phyloP scores from a whole-genome alignment of 2,113 vertebrate species.

The Hydrochoerus hydrochaeris region DNA sequence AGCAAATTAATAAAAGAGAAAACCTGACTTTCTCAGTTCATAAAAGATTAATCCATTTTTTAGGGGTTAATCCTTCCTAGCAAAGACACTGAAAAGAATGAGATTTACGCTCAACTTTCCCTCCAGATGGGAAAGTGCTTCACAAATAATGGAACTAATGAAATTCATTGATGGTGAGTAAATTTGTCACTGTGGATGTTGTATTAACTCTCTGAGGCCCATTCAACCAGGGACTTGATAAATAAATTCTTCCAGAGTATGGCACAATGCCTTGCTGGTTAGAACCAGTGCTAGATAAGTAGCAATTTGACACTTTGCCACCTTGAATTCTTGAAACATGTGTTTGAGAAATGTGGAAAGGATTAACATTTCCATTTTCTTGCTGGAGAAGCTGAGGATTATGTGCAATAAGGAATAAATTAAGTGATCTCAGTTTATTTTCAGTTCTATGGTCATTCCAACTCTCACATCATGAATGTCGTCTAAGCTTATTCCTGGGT shows the following conservation, averaged over 20 bases:
- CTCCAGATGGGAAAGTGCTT: conserved; percentile 70
- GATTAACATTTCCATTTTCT: not conserved
- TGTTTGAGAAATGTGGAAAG: conserved; percentile 50
- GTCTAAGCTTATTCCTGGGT: not conserved
- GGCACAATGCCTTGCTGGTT: not conserved
- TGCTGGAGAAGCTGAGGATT: conserved; percentile 16
- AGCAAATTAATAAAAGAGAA: conserved; percentile 58
- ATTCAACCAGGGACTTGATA: conserved; percentile 60
- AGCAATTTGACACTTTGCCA: conserved; percentile 42
- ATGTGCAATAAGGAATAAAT: not conserved
- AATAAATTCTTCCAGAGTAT: conserved; percentile 59
- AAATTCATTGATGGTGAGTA: conserved; percentile 70
- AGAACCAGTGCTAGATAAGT: conserved; percentile 38
- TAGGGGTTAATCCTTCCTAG: not conserved
- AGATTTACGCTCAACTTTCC: conserved; percentile 68
- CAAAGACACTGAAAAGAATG: conserved; percentile 51
- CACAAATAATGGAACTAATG: conserved; percentile 70
- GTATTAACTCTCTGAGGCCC: conserved; percentile 71
- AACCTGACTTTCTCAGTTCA: not conserved
- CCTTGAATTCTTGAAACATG: conserved; percentile 53
- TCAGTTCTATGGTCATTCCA: not conserved
- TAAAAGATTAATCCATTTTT: conserved; percentile 48
- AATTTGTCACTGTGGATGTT: conserved; percentile 68
- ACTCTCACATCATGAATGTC: not conserved
- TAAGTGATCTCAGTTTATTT: not conserved